phyloP scores from a whole-genome alignment of 1,140 invertebrate genomes.

The Frieseomelitta varia region DNA sequence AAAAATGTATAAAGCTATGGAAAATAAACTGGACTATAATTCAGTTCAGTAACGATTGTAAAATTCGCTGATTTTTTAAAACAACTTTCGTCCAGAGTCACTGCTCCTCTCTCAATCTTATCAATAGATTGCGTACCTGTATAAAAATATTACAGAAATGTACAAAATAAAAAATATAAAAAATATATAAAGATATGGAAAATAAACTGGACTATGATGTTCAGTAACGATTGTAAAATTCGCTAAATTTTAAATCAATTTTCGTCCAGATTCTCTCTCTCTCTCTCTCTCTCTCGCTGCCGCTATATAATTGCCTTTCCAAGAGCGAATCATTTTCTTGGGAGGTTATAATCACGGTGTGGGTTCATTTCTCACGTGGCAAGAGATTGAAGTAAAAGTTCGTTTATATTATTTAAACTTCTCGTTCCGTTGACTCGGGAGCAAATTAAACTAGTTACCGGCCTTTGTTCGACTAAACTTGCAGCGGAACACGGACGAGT shows the following conservation, averaged over 20 bases:
- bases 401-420: neutral
- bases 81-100: neutral
- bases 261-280: neutral
- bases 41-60: too few relatives aligned
- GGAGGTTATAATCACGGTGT: neutral
- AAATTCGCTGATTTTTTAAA: neutral
- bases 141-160: too few relatives aligned
- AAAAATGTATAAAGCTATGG: too few relatives aligned
- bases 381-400: neutral
- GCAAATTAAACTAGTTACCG: neutral
- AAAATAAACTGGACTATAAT: too few relatives aligned
- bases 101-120: neutral
- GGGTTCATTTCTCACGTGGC: neutral
- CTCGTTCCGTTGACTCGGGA: neutral
- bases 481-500: neutral
- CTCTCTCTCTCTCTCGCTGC: too few relatives aligned
- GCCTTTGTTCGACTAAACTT: neutral
- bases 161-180: too few relatives aligned
- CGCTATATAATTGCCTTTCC: neutral
- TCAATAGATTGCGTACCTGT: too few relatives aligned
- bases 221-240: neutral
- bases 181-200: too few relatives aligned
- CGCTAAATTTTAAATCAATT: neutral
- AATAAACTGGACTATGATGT: too few relatives aligned
- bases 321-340: neutral